Conservation (phyloP, 2,888 invertebrate genomes). For the Trichopoda pennipes region DNA sequence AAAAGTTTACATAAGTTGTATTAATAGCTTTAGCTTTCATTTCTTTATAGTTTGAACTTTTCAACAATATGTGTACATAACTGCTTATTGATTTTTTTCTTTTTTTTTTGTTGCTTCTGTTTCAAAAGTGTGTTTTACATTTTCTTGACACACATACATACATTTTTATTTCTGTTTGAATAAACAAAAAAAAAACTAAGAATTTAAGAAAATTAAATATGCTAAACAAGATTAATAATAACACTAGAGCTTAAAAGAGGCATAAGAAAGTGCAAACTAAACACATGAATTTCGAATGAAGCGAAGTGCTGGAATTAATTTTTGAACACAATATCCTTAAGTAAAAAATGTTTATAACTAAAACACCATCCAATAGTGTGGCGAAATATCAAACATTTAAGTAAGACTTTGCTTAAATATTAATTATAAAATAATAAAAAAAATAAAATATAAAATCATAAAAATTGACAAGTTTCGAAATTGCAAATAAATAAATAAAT, state of each 20-base stretch:
- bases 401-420: no score
- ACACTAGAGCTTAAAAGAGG: slow-evolving; percentile 19
- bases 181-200: neutral
- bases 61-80: slow-evolving; percentile 20
- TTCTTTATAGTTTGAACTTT: slow-evolving; percentile 41
- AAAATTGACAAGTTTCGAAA: no score
- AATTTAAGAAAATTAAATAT: slow-evolving; percentile 28
- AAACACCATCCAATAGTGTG: no score
- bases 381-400: no score
- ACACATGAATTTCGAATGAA: no score
- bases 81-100: slow-evolving; percentile 46
- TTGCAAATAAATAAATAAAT: no score
- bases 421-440: no score
- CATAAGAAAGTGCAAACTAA: slow-evolving; percentile 5
- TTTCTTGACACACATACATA: neutral
- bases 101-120: slow-evolving; percentile 7
- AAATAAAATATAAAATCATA: no score
- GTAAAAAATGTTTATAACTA: no score
- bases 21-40: slow-evolving; percentile 41
- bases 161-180: neutral
- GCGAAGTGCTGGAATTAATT: no score
- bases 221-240: slow-evolving; percentile 26
- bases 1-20: slow-evolving; percentile 15
- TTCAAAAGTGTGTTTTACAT: neutral
- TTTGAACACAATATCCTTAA: no score